Base-by-base conservation (phyloP, 1,140 invertebrate species). In the Papilio polyxenes region DNA sequence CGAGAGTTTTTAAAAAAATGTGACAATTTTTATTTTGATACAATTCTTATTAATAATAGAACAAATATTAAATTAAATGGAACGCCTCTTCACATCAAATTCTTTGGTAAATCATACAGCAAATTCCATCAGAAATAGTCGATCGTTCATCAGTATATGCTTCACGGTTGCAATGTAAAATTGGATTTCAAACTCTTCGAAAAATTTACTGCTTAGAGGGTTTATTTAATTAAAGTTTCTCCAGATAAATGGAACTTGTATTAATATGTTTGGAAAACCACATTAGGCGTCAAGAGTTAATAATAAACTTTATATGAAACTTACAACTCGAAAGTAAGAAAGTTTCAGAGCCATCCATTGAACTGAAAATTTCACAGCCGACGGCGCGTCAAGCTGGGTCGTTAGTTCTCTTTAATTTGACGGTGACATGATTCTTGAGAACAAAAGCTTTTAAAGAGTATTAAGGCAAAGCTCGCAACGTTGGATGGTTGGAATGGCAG, bases 401-500 rank as follows among this genome's bases (percentile, higher is more conserved):
- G 65, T 72, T 72, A 72, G 65, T 72, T 72, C 65, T 72, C 62
- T 65, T 65, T 72, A 72, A 72, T 72, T 72, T 72, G 65, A 72
- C 65, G 65, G 65, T 72, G 65, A 72, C 65, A 72, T 72, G 65
- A 72, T 72, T 72, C 65, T 72, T 13, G 65, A 40, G 31, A 37
- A 72, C 65, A 72, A 72, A 72, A 72, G 65, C 65, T 72, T 72
- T 72, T 72, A 72, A 40, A 72, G 62, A 65, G 31, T 59, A 65
- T 65, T 37, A 37, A 72, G 65, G 13, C 13, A 11, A 37, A 40
- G 65, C 31, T 72, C 65, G 65, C 13, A 17, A 72, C 65, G 31
- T 72, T 72, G 31, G 23, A 65, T 11, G 62, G 23, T 31, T 13
- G 62, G 65, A 72, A 72, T 72, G 65, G 65, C 65, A 72, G 31